Base-by-base conservation (phyloP, 2,797 vertebrate genomes). In the Epinephelus coioides region DNA sequence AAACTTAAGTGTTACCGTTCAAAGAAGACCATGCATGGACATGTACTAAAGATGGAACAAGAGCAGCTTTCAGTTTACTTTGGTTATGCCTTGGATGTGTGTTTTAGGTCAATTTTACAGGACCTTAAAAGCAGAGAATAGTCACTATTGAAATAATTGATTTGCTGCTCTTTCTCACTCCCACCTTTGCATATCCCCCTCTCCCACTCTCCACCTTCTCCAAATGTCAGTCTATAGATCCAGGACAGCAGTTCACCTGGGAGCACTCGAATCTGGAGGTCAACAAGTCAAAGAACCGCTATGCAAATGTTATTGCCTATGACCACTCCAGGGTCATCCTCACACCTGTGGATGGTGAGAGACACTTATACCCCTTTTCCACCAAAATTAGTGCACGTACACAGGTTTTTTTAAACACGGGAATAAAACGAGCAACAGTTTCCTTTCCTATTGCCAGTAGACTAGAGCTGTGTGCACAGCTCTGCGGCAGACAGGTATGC, bases 261-360 rank as follows among this genome's bases (percentile, higher is more conserved):
- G 97, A 99, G 89, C 96, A 99, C 84, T 99, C 98, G 74, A 99
- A 98, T 94, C 93, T 98, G 81, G 98, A 99, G 87, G 97, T 99
- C 85, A 99, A 99, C 89, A 99, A 99, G 91, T 97, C 98, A 15
- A 99, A 99, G 95, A 99, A 99, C 82, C 98, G 98, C 88, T 99
- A 99, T 61, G 98, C 98, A 86, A 99, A 99, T 0, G 97, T 99
- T 69, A 98, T 99, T 0, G 97, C 98, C 75, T 99, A 99, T 1
- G 98, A 99, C 92, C 98, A 99, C 90, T 98, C 98, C 0, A 96
- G 98, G 13, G 98, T 99, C 84, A 96, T 99, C 89, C 96, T 99
- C 62, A 95, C 96, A 38, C 95, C 97, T 17, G 94, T 97, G 0
- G 97, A 99, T 13, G 97, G 98, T 98, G 90, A 97, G 96, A 62